Base-by-base conservation (phyloP, 2,797 vertebrate species). In the Okamejei kenojei region DNA sequence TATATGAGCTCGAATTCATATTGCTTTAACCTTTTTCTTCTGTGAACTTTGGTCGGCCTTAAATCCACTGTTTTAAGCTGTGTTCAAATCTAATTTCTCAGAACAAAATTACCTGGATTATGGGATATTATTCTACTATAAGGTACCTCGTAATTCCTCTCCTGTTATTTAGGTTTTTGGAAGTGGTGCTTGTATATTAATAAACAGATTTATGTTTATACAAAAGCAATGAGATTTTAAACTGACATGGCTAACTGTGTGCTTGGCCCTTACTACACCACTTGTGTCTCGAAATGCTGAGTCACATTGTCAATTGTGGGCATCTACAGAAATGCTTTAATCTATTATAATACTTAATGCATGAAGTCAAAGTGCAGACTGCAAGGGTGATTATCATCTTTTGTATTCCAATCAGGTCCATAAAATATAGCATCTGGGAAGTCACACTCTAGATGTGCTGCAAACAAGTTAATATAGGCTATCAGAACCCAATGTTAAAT, bases 1-100 rank as follows among this genome's bases (percentile, higher is more conserved):
- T 38, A 63, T 17, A 38, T 71, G 21, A 38, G 13, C 23, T 32
- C 58, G 10, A 92, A 74, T 92, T 29, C 86, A 71, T 38, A 15
- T 84, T 58, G 26, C 45, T 84, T 84, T 84, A n/a, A 84, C 26
- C 29, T n/a, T 63, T 68, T 92, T 76, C 90, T 54, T 5, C 10
- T 76, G 90, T 2, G 38, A 74, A 45, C 26, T 13, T 92, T 29
- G 5, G 26, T 13, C 1, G 45, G 23, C 71, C 54, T 73, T 76
- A 92, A 76, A 29, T 71, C 38, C 10, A 45, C 26, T 26, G 45
- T 45, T 68, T 21, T 26, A 11, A 38, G 38, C 45, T 92, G 45
- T 26, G 90, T 54, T 58, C 71, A 92, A 76, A 74, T 92, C 38
- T 92, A 92, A 4, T 92, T 54, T 92, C 68, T 58, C 38, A 5